Evolutionary conservation across 2,113 vertebrate genomes (phyloP).

Genomic region (Thamnophis sirtalis): DNA sequence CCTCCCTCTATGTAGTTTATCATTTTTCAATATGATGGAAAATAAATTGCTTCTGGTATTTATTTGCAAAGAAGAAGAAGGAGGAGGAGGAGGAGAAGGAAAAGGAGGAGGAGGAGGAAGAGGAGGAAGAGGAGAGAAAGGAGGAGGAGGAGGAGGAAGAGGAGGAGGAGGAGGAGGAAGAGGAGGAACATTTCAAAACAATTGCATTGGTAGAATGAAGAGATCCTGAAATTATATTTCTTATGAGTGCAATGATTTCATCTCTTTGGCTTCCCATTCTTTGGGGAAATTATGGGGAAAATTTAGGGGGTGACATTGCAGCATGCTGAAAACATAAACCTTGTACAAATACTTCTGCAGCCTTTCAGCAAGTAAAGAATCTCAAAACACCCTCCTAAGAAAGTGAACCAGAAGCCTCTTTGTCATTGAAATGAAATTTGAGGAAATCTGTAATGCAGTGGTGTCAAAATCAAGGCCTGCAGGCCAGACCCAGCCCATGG

Average conservation of each 20-base stretch:
- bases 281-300: background rate
- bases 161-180: too few species aligned
- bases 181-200: background rate
- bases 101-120: too few species aligned
- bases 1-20: background rate
- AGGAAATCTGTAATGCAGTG: background rate
- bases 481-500: rapidly evolving
- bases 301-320: background rate
- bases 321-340: background rate
- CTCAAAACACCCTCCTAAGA: background rate
- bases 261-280: background rate
- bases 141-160: too few species aligned
- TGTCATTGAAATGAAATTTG: background rate
- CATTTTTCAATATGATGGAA: background rate
- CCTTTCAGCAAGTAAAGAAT: background rate
- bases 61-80: background rate
- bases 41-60: background rate
- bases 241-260: background rate
- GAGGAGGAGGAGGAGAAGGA: too few species aligned
- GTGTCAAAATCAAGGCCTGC: too few species aligned
- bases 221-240: background rate
- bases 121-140: too few species aligned
- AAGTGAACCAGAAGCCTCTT: background rate
- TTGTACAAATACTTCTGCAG: background rate
- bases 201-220: background rate